These are phyloP conservation scores for Scaptomyza cyrtandrae DNA, from an alignment of 2,888 invertebrate genomes.

Conservation along the genomic window DNA sequence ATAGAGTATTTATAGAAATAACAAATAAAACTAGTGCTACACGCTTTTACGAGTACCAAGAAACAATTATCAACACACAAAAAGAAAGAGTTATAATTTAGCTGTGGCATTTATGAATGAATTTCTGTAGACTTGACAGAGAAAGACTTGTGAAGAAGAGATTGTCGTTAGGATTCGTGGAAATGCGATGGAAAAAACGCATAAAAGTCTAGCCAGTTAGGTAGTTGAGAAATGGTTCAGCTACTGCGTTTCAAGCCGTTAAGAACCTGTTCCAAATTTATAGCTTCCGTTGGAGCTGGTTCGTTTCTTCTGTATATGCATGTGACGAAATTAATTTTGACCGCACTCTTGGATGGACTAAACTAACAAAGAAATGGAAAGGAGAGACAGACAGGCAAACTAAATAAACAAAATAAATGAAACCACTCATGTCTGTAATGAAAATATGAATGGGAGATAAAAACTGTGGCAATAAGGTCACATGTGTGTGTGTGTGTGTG, in stretches of 20 bases:
- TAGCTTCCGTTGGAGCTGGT: constrained; percentile 63
- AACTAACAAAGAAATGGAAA: constrained; percentile 27
- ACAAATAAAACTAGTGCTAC: constrained; percentile 51
- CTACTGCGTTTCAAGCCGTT: constrained; percentile 46
- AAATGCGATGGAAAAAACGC: constrained; percentile 50
- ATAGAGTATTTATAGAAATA: constrained; percentile 30
- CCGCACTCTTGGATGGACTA: constrained; percentile 42
- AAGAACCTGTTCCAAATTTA: constrained; percentile 71
- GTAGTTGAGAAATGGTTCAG: constrained; percentile 27
- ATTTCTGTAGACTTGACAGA: constrained; percentile 20
- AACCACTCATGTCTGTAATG: constrained; percentile 50
- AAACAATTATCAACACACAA: constrained; percentile 60
- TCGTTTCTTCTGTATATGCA: neutral
- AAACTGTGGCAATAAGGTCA: constrained; percentile 44
- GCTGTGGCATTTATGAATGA: constrained; percentile 63
- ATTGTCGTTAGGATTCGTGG: constrained; percentile 51
- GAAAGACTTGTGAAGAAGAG: constrained; percentile 10
- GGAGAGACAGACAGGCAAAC: constrained; percentile 29
- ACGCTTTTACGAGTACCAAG: constrained; percentile 63
- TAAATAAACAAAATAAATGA: constrained; percentile 62
- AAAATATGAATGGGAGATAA: constrained; percentile 59
- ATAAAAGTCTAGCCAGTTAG: constrained; percentile 32
- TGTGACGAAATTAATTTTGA: constrained; percentile 40
- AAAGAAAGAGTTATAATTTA: constrained; percentile 66
- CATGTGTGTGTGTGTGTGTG: constrained; percentile 42